Base-by-base conservation (phyloP, 2,797 vertebrate genomes). In the Synaphobranchus kaupii region DNA sequence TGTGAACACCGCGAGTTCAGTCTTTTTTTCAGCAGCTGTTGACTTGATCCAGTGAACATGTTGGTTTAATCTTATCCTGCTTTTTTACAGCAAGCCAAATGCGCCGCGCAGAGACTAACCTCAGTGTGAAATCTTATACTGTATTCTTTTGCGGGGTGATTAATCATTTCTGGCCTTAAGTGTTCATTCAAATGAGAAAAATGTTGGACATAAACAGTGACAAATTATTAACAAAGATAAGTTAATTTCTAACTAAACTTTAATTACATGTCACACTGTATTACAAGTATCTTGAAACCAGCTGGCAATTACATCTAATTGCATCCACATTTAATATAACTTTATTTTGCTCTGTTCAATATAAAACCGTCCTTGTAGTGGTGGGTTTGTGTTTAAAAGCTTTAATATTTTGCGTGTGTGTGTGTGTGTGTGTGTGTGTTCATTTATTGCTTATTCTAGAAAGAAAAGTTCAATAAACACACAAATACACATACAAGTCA, bases 211-310 rank as follows among this genome's bases (percentile, higher is more conserved):
- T 96, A 96, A 96, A 96, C 95, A 96, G 93, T 95, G 95, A 96
- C 96, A 96, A 96, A 96, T 96, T 94, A 93, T 95, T 96, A 96
- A 96, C 96, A 95, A 96, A 96, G 94, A 93, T 95, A 95, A 95
- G 95, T 96, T 96, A 96, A 96, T 95, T 93, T 94, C 91, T 96
- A 96, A 94, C 95, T 96, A 94, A 95, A 94, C 93, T 96, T 95
- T 96, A 96, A 96, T 96, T 96, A 95, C 92, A 90, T 91, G 88
- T 90, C 90, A 90, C 92, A 91, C 90, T 92, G 92, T 88, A 89
- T 90, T 94, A 95, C 94, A 96, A 94, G 94, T 90, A 91, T 93
- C 91, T 89, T 86, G 92, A 95, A 93, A 95, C 92, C 93, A 91
- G 90, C 89, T 91, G 91, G 92, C 94, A 95, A 96, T 96, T 95